phyloP scores from a whole-genome alignment of 2,888 invertebrate genomes.

The Deilephila elpenor region DNA sequence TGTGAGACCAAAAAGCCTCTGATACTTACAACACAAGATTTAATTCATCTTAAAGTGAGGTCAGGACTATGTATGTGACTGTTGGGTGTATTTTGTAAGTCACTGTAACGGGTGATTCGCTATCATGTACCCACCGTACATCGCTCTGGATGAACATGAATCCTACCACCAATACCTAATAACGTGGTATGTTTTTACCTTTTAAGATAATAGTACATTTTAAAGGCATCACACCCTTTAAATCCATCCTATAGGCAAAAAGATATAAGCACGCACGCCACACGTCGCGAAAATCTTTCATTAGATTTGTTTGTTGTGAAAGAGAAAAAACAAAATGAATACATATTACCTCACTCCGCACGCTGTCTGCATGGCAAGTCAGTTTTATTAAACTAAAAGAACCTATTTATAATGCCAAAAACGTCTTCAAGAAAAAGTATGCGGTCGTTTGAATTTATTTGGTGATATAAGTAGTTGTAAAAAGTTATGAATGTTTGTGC shows the following conservation, averaged over 20 bases:
- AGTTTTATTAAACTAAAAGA: not conserved
- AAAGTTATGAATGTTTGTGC: not conserved
- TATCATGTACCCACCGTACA: no score
- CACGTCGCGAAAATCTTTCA: not conserved
- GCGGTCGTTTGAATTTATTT: not conserved
- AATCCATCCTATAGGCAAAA: not conserved
- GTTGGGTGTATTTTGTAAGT: no score
- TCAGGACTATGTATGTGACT: no score
- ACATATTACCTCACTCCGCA: not conserved
- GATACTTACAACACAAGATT: no score
- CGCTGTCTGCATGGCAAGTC: conserved; percentile 13
- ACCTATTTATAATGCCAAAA: conserved; percentile 1
- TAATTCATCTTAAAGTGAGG: no score
- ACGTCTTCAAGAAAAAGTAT: not conserved
- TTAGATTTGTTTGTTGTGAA: conserved; percentile 7
- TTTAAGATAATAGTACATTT: not conserved
- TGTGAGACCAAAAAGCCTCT: no score
- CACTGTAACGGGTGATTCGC: no score
- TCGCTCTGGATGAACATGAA: no score
- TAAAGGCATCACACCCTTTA: not conserved
- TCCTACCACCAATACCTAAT: no score
- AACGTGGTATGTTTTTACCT: not conserved
- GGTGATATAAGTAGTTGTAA: not conserved
- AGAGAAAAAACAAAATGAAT: not conserved
- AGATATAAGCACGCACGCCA: not conserved